Base-by-base conservation (phyloP, 2,888 invertebrate genomes). In the Caenorhabditis sinica region DNA sequence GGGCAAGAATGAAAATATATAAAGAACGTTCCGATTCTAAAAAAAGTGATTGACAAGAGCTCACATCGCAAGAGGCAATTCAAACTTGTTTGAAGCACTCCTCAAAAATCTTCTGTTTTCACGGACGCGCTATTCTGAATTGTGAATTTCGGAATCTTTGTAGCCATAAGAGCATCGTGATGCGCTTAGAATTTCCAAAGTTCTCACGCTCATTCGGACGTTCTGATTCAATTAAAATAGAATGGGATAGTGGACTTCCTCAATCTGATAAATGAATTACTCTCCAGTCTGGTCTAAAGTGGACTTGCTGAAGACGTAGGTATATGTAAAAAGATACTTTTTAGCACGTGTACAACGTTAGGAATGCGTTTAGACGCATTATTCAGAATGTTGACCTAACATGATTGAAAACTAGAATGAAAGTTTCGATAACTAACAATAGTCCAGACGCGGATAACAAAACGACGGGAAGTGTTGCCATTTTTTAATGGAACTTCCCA, bases 11-110 rank as follows among this genome's bases (percentile, higher is more conserved):
- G 33, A 49, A 30, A 60, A 53, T n/a, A 77, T 2, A 11, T 43
- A n/a, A 33, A 56, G n/a, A 69, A 68, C 58, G 61, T 61, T 77
- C 77, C 51, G 53, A 75, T 74, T 74, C 53, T 53, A 53, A 36
- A 51, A 75, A 36, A 51, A 75, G 65, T 65, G 75, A 77, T 77
- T 71, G 77, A 71, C 77, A 71, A 77, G 69, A 71, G 56, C 66
- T 56, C 43, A 56, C 28, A 66, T 61, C 58, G 33, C 20, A 60
- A 25, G 28, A 28, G 56, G 60, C 58, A 69, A 58, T 58, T 69
- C 45, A 60, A 40, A 53, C 58, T 77, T 69, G 76, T 69, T 69
- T 77, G 49, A 43, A 71, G 63, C 53, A 71, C 49, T 40, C 9
- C 76, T 77, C 69, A 76, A 71, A 77, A 25, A 69, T 66, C 76